Base-by-base conservation (phyloP, 1,140 invertebrate genomes). In the Onthophagus taurus region DNA sequence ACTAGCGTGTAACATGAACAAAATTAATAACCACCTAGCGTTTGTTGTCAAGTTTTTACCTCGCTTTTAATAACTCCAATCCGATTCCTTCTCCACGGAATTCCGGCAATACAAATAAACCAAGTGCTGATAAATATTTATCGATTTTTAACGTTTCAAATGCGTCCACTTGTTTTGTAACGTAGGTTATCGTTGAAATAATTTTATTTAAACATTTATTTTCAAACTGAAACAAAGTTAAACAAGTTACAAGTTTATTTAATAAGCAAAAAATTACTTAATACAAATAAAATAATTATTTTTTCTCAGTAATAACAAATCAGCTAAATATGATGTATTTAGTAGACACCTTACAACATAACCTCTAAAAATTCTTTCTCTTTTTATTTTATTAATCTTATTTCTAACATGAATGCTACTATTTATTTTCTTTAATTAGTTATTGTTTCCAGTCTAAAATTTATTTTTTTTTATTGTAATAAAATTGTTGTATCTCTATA, bases 11-110 rank as follows among this genome's bases (percentile, higher is more conserved):
- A n/a, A n/a, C n/a, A n/a, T n/a, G n/a, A 4, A 3, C 12, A 3
- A 5, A 36, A 17, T 35, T 35, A 11, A 35, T 12, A 14, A 35
- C 19, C 19, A 18, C 9, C 9, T 3, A 12, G 8, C 4, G 12
- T 11, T 36, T 5, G n/a, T 19, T 17, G 3, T 4, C 6, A 24
- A 7, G 3, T 26, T 26, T 3, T 29, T 13, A 41, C 38, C 38
- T 41, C 11, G 38, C 38, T 7, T 41, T 41, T 41, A 41, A 41
- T 1, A 41, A 16, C 16, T 41, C 38, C 11, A 18, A 29, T 26
- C 38, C 38, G 3, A 41, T 6, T 1, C 38, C 38, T 29, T 41
- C 23, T 12, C 38, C 38, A 18, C 38, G 23, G 16, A 12, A 41
- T 41, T 26, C 11, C 2, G 7, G 38, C 5, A 21, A 21, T 17